These are phyloP conservation scores for Gallinago solitaria DNA, from an alignment of 2,797 vertebrate species.

Conservation along the genomic window DNA sequence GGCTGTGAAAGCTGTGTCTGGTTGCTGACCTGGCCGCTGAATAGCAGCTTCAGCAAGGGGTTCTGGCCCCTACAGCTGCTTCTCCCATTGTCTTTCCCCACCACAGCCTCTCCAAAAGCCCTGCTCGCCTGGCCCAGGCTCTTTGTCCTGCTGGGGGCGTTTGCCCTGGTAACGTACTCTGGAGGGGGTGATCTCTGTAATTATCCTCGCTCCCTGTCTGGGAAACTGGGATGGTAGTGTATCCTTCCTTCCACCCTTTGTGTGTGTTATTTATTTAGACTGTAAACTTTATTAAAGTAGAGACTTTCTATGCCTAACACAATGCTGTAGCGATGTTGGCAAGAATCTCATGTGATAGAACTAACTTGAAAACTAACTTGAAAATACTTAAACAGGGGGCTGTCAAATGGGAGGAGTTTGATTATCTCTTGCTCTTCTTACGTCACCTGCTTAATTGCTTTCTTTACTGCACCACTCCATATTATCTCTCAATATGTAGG, in stretches of 20 bases:
- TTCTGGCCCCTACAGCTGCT: not conserved
- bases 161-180: not conserved
- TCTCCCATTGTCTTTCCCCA: not conserved
- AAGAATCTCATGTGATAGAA: not conserved
- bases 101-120: not conserved
- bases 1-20: not conserved
- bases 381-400: not conserved
- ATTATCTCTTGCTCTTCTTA: not conserved
- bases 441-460: not conserved
- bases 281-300: constrained; percentile 2
- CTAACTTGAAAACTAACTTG: not conserved
- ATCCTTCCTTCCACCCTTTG: constrained; percentile 60
- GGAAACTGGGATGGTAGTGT: not conserved
- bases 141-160: not conserved
- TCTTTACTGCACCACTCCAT: not conserved
- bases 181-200: not conserved
- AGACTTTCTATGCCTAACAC: not conserved
- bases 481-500: not conserved
- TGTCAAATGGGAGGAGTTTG: not conserved
- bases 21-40: not conserved
- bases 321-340: not conserved
- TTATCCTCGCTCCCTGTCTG: not conserved
- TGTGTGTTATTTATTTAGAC: constrained; percentile 40
- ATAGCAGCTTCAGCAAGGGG: not conserved
- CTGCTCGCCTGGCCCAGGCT: accelerated